A percentile compares a stretch with the other conserved stretches of the same genome.
These are phyloP conservation scores for Acanthurus leucopareius DNA, from an alignment of 2,797 vertebrate genomes.

Conservation along the genomic window DNA sequence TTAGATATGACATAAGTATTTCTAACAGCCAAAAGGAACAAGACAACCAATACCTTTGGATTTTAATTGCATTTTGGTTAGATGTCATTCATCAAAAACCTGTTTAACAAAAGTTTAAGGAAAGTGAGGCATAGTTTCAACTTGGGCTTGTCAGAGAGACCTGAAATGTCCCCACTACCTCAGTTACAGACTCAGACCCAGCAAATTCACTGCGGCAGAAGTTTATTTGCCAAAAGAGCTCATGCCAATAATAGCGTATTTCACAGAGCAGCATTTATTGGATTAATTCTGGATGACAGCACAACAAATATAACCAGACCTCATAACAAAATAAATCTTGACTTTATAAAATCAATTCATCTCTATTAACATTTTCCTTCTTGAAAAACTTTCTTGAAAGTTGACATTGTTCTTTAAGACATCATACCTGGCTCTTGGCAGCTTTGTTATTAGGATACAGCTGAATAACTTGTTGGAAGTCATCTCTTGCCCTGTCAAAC, in stretches of 20 bases:
- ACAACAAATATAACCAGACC: not conserved
- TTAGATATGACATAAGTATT: not conserved
- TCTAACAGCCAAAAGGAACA: not conserved
- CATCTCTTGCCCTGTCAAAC: slow-evolving; percentile 90
- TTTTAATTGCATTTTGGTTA: no score
- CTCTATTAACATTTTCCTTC: not conserved
- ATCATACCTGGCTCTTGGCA: slow-evolving; percentile 89
- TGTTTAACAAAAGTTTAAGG: no score
- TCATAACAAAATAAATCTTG: not conserved
- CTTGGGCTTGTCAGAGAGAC: no score
- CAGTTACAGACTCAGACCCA: not conserved
- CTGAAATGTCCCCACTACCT: not conserved
- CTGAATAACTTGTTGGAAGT: slow-evolving; percentile 93
- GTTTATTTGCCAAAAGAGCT: not conserved
- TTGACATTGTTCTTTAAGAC: not conserved
- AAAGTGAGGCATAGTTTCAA: no score
- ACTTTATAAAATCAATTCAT: not conserved
- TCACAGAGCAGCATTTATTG: not conserved
- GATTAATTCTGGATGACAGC: not conserved
- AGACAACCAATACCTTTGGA: no score
- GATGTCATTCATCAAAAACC: no score
- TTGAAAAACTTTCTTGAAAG: not conserved
- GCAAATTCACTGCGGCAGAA: not conserved
- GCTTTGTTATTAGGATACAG: slow-evolving; percentile 97
- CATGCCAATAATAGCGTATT: not conserved